phyloP scores from a whole-genome alignment of 2,888 invertebrate genomes.

The Quadriops clusia region DNA sequence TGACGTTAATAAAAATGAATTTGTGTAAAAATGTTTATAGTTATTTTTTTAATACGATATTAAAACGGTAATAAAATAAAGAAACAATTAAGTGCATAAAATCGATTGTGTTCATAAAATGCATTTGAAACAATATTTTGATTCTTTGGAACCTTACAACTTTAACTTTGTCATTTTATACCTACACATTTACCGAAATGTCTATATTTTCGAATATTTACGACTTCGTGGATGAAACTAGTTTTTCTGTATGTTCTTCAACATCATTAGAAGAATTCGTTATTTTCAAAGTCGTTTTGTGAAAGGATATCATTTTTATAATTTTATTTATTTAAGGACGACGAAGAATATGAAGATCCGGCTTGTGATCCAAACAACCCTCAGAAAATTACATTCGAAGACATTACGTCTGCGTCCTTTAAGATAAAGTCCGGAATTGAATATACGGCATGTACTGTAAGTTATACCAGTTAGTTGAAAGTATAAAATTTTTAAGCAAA shows the following conservation, averaged over 20 bases:
- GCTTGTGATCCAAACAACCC: conserved; percentile 59
- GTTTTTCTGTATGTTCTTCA: no score
- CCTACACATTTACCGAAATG: no score
- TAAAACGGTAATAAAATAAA: no score
- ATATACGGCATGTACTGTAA: conserved; percentile 78
- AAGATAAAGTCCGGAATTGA: conserved; percentile 74
- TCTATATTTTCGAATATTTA: conserved; percentile 2
- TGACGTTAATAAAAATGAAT: no score
- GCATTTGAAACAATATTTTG: no score
- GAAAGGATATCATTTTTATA: conserved; percentile 5
- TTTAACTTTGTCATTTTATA: no score
- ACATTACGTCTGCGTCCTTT: conserved; percentile 81
- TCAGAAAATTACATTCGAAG: conserved; percentile 63
- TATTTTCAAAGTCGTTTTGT: background rate
- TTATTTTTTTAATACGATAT: no score
- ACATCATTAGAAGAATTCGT: no score
- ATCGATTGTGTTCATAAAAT: no score
- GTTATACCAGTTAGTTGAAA: conserved; percentile 20
- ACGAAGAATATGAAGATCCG: conserved; percentile 28
- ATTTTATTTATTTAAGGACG: conserved; percentile 14
- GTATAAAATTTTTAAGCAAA: conserved; percentile 4
- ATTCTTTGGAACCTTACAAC: no score
- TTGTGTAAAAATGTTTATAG: no score
- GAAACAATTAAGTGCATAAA: no score
- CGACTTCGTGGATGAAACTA: background rate